Evolutionary conservation across 1,140 invertebrate genomes (phyloP), one percentile per base, ranked within the genome.

Genomic region (Drosophila arizonae): DNA sequence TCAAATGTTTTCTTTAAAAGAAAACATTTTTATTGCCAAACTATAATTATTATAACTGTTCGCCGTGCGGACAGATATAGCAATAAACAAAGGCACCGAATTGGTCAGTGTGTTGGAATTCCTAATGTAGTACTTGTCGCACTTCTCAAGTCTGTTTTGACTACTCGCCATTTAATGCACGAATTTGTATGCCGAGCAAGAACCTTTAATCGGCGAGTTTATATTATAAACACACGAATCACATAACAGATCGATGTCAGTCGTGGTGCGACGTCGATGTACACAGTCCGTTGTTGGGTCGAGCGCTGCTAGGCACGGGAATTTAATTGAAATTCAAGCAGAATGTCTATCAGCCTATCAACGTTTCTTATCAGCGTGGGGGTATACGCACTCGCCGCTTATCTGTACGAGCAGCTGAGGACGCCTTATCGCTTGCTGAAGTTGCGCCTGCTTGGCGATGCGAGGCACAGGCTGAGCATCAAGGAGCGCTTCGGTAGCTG

Each of bases 361-460:
- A 55, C 55, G 4, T 90, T 90, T 51, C 1, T 90, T 4, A 26
- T 8, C 3, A 39, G 66, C 13, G 26, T 90, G 1, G 88, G 88
- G 0, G 9, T 77, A 3, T 85, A 81, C 15, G 66, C 84, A 11
- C 30, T 90, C 0, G 15, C 6, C 15, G 65, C 55, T 33, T 90
- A 75, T 71, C 52, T 90, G 0, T 90, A 88, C 60, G 88, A 90
- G 17, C 69, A 89, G n/a, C 13, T 90, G 21, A 57, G 76, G 64
- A 73, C 80, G 13, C 88, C 88, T 0, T 48, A 13, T 6, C 62
- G 54, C n/a, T 21, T 81, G n/a, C 15, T 84, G 0, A 75, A 58
- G 60, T 41, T 61, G 8, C 57, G 74, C 4, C 46, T 54, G 3
- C n/a, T 63, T 0, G 26, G 30, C 1, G 39, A 67, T 26, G 5